phyloP scores from a whole-genome alignment of 2,797 vertebrate genomes.

The Melopsittacus undulatus region DNA sequence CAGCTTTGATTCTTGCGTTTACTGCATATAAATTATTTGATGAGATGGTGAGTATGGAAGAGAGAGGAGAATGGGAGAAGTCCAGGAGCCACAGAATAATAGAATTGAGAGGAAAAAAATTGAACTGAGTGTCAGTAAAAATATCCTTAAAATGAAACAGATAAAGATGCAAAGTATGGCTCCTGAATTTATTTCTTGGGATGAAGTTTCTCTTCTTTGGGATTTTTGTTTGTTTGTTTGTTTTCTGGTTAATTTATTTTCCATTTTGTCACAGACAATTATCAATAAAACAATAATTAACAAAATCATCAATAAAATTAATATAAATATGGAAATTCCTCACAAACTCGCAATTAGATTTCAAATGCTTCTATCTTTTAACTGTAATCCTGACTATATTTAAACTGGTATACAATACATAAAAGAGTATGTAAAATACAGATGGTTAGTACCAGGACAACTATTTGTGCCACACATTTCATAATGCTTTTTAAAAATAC shows the following conservation, averaged over 20 bases:
- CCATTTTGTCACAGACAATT: background rate
- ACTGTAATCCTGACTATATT: background rate
- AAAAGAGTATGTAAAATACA: background rate
- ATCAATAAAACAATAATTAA: background rate
- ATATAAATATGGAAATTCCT: background rate
- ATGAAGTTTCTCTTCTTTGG: background rate
- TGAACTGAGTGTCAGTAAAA: background rate
- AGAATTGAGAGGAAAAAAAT: background rate
- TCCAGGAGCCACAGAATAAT: background rate
- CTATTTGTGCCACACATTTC: background rate
- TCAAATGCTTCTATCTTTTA: background rate
- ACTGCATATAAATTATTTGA: background rate
- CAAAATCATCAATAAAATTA: background rate
- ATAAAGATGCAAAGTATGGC: background rate
- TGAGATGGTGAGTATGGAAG: background rate
- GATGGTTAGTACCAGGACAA: background rate
- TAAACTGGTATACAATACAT: background rate
- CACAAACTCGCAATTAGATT: background rate
- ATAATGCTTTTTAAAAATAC: background rate
- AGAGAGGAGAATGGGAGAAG: background rate
- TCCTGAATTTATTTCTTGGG: background rate
- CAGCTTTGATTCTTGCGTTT: background rate
- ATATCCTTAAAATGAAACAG: background rate
- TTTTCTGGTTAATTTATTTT: background rate
- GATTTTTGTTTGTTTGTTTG: background rate